phyloP scores from a whole-genome alignment of 2,888 invertebrate species.

The Macaria notata region DNA sequence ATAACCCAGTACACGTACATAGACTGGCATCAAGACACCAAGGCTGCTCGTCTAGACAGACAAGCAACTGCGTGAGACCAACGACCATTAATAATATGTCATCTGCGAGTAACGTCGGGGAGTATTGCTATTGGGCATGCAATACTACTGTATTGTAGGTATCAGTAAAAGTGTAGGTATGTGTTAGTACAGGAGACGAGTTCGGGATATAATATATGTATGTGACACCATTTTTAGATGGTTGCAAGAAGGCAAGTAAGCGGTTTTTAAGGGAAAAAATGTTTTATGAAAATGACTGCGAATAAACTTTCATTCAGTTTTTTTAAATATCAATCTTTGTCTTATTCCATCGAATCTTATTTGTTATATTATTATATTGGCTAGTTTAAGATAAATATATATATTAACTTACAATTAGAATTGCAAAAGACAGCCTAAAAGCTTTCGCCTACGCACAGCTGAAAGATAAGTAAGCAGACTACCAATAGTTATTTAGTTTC shows the following conservation, averaged over 20 bases:
- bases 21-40: slow-evolving; percentile 16
- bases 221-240: neutral
- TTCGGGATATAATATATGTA: too few species aligned
- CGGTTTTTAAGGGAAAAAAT: neutral
- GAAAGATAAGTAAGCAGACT: too few species aligned
- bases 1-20: too few species aligned
- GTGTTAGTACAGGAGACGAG: neutral
- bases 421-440: too few species aligned
- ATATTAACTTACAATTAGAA: too few species aligned
- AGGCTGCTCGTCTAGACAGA: slow-evolving; percentile 40
- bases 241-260: neutral
- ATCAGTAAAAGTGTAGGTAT: neutral
- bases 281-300: neutral
- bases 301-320: neutral
- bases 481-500: too few species aligned
- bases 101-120: slow-evolving; percentile 34
- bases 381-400: too few species aligned
- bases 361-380: too few species aligned
- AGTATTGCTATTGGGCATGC: slow-evolving; percentile 22
- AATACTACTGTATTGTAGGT: slow-evolving; percentile 3
- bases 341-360: too few species aligned
- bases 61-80: slow-evolving; percentile 36
- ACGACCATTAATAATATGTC: slow-evolving; percentile 29
- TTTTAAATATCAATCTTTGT: too few species aligned
- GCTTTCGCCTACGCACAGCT: too few species aligned